Conservation (phyloP, 2,888 invertebrate species). For the Oligia latruncula region DNA sequence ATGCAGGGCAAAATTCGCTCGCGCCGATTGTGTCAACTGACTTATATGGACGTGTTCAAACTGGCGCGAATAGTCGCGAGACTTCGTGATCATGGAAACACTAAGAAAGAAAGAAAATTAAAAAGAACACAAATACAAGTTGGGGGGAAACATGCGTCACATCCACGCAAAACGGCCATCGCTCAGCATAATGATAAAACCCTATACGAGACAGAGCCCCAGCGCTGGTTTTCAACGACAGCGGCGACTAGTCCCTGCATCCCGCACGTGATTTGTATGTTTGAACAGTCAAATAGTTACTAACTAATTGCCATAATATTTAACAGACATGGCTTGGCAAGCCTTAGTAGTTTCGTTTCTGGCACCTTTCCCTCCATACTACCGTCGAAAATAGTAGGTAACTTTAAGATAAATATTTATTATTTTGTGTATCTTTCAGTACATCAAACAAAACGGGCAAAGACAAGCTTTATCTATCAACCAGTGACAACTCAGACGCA, state of each 20-base stretch:
- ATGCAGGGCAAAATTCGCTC: too few relatives aligned
- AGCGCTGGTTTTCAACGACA: too few relatives aligned
- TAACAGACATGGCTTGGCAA: not conserved
- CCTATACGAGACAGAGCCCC: too few relatives aligned
- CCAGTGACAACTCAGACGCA: conserved; percentile 85
- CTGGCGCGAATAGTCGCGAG: not conserved
- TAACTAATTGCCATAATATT: conserved; percentile 3
- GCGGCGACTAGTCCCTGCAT: not conserved
- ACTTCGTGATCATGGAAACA: not conserved
- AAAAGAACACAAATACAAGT: too few relatives aligned
- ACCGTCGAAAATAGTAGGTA: not conserved
- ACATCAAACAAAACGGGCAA: conserved; percentile 87
- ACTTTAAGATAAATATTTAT: not conserved
- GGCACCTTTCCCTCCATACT: not conserved
- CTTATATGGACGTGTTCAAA: not conserved
- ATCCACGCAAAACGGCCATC: too few relatives aligned
- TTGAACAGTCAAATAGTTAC: not conserved
- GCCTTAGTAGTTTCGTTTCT: not conserved
- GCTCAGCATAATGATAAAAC: too few relatives aligned
- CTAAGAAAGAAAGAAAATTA: too few relatives aligned
- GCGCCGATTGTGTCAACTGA: not conserved
- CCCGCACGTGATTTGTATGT: not conserved
- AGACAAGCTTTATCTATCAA: conserved; percentile 85
- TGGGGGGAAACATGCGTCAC: too few relatives aligned
- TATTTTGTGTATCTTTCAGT: conserved; percentile 74